phyloP scores from a whole-genome alignment of 2,888 invertebrate species.

The Silvanus unidentatus region DNA sequence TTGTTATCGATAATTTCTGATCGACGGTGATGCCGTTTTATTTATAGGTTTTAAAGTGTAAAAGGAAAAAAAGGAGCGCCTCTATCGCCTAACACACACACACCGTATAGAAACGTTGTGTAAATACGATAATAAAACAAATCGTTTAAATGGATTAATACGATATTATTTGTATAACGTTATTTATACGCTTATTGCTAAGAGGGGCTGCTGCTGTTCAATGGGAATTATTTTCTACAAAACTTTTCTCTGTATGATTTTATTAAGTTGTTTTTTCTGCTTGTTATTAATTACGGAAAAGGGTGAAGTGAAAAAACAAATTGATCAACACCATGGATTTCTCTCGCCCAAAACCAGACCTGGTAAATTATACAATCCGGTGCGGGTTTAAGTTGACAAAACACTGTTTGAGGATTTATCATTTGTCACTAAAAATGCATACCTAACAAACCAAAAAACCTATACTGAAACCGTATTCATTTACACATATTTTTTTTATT shows the following conservation, averaged over 20 bases:
- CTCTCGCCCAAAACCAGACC: constrained; percentile 28
- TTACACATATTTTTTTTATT: constrained; percentile 34
- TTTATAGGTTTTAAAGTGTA: neutral
- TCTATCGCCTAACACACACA: too few relatives aligned
- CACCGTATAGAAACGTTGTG: constrained; percentile 6
- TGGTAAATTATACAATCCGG: constrained; percentile 37
- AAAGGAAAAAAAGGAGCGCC: too few relatives aligned
- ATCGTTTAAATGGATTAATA: constrained; percentile 25
- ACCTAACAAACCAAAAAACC: constrained; percentile 38
- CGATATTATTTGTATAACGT: too few relatives aligned
- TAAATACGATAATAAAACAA: constrained; percentile 31
- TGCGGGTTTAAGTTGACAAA: constrained; percentile 38
- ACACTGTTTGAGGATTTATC: constrained; percentile 38
- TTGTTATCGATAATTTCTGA: neutral
- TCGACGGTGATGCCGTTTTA: constrained; percentile 1
- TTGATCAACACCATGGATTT: too few relatives aligned
- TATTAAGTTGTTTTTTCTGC: too few relatives aligned
- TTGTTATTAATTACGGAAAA: too few relatives aligned
- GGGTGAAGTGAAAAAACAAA: too few relatives aligned
- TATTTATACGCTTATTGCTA: too few relatives aligned
- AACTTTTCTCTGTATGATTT: too few relatives aligned
- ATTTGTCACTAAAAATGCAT: constrained; percentile 44
- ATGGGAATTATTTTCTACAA: too few relatives aligned
- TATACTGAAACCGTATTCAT: constrained; percentile 22
- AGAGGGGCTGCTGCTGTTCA: too few relatives aligned